Base-by-base conservation (phyloP, 2,888 invertebrate species). In the Xanthostigma xanthostigma region DNA sequence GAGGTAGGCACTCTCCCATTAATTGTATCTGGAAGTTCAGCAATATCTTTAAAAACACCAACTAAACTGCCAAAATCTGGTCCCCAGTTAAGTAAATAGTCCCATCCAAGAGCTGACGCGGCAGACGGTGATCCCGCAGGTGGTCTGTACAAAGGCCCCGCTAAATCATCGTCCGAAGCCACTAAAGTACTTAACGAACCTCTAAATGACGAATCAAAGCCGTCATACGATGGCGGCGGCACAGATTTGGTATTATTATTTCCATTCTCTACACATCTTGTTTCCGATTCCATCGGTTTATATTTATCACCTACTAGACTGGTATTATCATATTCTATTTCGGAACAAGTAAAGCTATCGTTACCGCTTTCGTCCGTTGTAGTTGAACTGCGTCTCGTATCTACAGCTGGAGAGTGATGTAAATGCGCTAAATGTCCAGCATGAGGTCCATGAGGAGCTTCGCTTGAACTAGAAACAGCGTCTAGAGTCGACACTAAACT, bases 301-400 rank as follows among this genome's bases (percentile, higher is more conserved):
- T 79, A 73, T 61, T 88, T 87, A 61, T 87, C 87, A 12, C 86
- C 87, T 48, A 79, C 82, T 53, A 88, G 71, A 59, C 87, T 87
- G 60, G 88, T 86, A 62, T 92, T 91, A 61, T 94, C 94, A 64
- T 93, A 94, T 66, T 96, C 96, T 62, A 94, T 94, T 71, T 95
- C 95, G 0, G 95, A 95, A 70, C 95, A 96, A 10, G 95, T 96
- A 70, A 96, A 96, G 58, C 94, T 94, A 64, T 96, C 95, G 68
- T 95, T 93, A 6, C 85, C 86, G 67, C 94, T 94, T 64, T 94
- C 94, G 58, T 93, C 89, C 9, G 93, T 88, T 9, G 87, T 86
- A 0, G 84, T 84, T 9, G 87, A 86, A 59, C 86, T 81, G 59
- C 84, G 77, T 42, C 78, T 73, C 57, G 85, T 80, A 57, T 81